These are phyloP conservation scores for Coreius guichenoti DNA, from an alignment of 2,797 vertebrate genomes.

Conservation along the genomic window DNA sequence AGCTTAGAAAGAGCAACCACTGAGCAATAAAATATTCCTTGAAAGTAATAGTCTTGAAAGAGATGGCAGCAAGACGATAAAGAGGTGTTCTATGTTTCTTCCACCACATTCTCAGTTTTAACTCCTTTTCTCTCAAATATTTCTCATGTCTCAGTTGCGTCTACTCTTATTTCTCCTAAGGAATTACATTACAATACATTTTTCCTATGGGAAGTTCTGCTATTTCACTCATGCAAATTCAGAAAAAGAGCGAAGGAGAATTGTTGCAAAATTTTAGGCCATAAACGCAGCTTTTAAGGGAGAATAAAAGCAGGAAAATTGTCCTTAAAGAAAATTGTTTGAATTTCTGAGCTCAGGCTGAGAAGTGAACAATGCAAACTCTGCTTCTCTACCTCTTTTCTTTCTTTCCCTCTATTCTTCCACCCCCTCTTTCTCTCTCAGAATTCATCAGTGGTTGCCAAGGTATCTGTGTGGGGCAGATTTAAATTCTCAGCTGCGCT, in stretches of 20 bases:
- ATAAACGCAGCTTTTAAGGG: slow-evolving; percentile 8
- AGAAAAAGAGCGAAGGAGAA: neutral
- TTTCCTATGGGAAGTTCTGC: too few species aligned
- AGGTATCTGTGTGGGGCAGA: slow-evolving; percentile 64
- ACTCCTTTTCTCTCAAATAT: too few species aligned
- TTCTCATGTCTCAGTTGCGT: too few species aligned
- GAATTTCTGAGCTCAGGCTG: neutral
- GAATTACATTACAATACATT: too few species aligned
- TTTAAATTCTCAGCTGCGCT: slow-evolving; percentile 62
- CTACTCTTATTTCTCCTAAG: too few species aligned
- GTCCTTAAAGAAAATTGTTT: slow-evolving; percentile 7
- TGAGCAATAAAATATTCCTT: too few species aligned
- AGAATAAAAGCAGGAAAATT: slow-evolving; percentile 9
- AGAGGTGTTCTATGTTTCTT: too few species aligned
- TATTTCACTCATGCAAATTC: neutral
- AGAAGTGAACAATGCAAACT: slow-evolving; percentile 32
- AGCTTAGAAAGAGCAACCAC: too few species aligned
- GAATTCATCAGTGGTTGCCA: slow-evolving; percentile 58
- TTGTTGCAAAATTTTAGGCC: neutral
- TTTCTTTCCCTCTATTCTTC: slow-evolving; percentile 59
- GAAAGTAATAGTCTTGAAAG: too few species aligned
- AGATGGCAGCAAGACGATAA: too few species aligned
- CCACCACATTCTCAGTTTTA: too few species aligned
- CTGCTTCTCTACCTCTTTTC: slow-evolving; percentile 3
- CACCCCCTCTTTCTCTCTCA: slow-evolving; percentile 61